These are phyloP conservation scores for Xiphophorus hellerii DNA, from an alignment of 2,113 vertebrate genomes.

Conservation along the genomic window DNA sequence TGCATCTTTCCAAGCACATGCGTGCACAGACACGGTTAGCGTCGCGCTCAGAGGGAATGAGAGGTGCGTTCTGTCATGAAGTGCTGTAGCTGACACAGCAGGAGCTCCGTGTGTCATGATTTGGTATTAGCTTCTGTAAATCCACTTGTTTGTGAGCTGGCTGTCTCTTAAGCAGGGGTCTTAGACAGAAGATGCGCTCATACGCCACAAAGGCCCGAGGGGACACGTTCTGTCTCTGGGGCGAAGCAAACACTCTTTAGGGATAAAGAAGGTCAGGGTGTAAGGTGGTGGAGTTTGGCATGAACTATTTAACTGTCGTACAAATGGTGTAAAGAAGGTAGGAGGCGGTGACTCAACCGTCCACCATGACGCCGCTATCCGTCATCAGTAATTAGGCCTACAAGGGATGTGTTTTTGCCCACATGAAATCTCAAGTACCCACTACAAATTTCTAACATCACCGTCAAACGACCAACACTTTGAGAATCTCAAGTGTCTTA, in stretches of 20 bases:
- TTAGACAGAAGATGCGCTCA: not conserved
- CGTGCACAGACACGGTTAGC: conserved; percentile 30
- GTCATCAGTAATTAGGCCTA: conserved; percentile 25
- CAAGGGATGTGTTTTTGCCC: conserved; percentile 21
- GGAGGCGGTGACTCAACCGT: conserved; percentile 32
- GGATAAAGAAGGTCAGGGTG: not conserved
- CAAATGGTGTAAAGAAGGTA: conserved; percentile 22
- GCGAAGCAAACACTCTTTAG: not conserved
- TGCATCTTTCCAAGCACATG: conserved; percentile 25
- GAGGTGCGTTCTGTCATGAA: conserved; percentile 10
- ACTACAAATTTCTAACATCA: not conserved
- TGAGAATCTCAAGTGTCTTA: not conserved
- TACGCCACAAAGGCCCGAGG: not conserved
- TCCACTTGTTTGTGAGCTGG: conserved; percentile 8
- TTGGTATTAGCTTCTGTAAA: not conserved
- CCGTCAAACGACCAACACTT: not conserved
- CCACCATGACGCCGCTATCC: conserved; percentile 14
- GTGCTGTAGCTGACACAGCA: not conserved
- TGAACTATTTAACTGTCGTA: not conserved
- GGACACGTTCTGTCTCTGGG: not conserved
- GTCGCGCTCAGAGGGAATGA: conserved; percentile 39
- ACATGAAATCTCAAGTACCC: conserved; percentile 9
- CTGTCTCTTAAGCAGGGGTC: not conserved
- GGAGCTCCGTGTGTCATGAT: conserved; percentile 10
- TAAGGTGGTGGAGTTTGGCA: conserved; percentile 2